Percentiles rank a stretch among this genome's conserved stretches.
Conservation (phyloP, 2,888 invertebrate species). For the Cephonodes hylas region DNA sequence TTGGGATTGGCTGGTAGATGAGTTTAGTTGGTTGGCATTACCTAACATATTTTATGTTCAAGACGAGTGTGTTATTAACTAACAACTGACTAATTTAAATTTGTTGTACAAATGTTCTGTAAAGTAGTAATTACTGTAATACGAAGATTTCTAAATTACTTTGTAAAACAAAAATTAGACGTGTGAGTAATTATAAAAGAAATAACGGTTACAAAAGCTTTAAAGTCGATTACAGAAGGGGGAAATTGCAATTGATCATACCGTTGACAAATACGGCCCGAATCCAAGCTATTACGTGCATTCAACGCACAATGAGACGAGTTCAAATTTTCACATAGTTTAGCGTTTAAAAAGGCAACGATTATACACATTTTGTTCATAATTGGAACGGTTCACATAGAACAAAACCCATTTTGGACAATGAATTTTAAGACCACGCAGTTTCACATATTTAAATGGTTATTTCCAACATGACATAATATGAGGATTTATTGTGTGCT, state of each 20-base stretch:
- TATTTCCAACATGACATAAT: constrained; percentile 73
- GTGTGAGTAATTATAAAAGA: neutral
- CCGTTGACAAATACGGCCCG: neutral
- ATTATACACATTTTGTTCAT: constrained; percentile 77
- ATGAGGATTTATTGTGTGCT: constrained; percentile 70
- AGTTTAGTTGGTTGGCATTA: constrained; percentile 3
- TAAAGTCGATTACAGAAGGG: neutral
- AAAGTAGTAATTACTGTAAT: neutral
- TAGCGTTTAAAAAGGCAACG: constrained; percentile 73
- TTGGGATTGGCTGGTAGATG: constrained; percentile 5
- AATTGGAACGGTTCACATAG: constrained; percentile 79
- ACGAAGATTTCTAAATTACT: too few species aligned
- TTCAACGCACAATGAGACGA: constrained; percentile 65
- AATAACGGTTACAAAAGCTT: neutral
- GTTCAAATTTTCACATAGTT: constrained; percentile 76
- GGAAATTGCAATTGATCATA: neutral
- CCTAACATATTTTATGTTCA: neutral
- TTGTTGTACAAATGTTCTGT: neutral
- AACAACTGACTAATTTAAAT: neutral
- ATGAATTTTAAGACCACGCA: constrained; percentile 76
- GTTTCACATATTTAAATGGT: constrained; percentile 77
- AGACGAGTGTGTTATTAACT: neutral
- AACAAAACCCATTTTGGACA: constrained; percentile 75
- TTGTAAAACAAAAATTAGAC: neutral
- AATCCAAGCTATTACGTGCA: constrained; percentile 26